These are phyloP conservation scores for Darevskia nairensis DNA, from an alignment of 2,797 vertebrate genomes.

Conservation along the genomic window DNA sequence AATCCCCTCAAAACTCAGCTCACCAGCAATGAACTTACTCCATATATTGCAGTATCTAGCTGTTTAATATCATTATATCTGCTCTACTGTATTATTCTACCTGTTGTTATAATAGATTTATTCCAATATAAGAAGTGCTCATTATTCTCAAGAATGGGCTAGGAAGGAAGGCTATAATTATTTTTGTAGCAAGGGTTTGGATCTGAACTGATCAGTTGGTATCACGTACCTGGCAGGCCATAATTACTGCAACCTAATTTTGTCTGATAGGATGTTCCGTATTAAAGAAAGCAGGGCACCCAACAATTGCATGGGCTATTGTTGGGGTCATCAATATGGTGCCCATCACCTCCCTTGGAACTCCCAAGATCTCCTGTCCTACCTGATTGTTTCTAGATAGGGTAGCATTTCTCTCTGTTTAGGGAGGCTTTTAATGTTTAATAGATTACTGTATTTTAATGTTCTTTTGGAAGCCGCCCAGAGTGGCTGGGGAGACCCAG, in stretches of 20 bases:
- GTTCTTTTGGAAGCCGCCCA: too few species aligned
- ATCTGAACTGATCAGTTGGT: background rate
- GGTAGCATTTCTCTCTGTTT: too few species aligned
- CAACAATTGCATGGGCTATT: background rate
- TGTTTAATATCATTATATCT: background rate
- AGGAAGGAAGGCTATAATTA: background rate
- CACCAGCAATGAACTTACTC: too few species aligned
- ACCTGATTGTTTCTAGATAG: too few species aligned
- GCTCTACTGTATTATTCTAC: background rate
- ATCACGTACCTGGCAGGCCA: background rate
- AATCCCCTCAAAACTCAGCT: too few species aligned
- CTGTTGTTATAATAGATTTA: background rate
- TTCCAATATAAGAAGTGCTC: background rate
- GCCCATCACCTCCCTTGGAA: too few species aligned
- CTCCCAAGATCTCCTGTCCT: too few species aligned
- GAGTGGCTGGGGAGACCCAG: too few species aligned
- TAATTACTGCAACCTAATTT: background rate
- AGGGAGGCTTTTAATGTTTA: too few species aligned
- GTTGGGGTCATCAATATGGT: too few species aligned
- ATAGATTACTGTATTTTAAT: too few species aligned
- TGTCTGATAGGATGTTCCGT: background rate
- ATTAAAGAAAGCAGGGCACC: background rate
- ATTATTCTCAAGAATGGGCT: background rate
- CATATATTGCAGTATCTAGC: background rate
- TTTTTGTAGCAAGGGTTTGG: background rate